Evolutionary conservation across 2,113 vertebrate genomes (phyloP), one percentile per base, ranked within the genome.

Genomic region (Hippocampus zosterae): DNA sequence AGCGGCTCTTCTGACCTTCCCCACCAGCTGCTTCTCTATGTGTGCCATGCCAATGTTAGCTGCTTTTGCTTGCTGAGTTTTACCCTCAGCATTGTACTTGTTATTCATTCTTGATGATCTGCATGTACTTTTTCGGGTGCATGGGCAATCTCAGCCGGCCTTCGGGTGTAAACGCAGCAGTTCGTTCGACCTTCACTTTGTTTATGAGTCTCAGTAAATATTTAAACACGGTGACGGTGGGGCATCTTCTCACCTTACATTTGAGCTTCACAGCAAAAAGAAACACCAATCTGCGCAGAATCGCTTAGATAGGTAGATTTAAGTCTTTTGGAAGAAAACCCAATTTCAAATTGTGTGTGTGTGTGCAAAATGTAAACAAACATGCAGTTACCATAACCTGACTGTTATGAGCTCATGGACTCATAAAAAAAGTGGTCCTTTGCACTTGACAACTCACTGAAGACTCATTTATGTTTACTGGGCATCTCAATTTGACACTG

Each of bases 1-100:
- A 66, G 65, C 75, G 75, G 81, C 88, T 81, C 62, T 87, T 25
- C 73, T 91, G 91, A 92, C 89, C 90, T 91, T 91, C 78, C 74
- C 75, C 81, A 77, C 81, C 89, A 85, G 83, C 85, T 90, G 84
- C 84, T 87, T 75, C 82, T 68, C 83, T 79, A 72, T 77, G 50
- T 67, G 65, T 41, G 52, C 66, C 53, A 57, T 72, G 79, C 33
- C 72, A 25, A 68, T 81, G 50, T 40, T 73, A 80, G 72, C 72
- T 81, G 76, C 53, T 59, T 71, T 61, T 61, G 46, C 67, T 78
- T 18, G 13, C 59, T 68, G 65, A 71, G 71, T 71, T 77, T 57
- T 69, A 71, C 68, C 65, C 76, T 71, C 33, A 55, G 21, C 60
- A 60, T 79, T 82, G 78, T 66, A 52, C 60, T 63, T 37, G 65